These are phyloP conservation scores for Saturnia japonica DNA, from an alignment of 2,888 invertebrate species.

Conservation along the genomic window DNA sequence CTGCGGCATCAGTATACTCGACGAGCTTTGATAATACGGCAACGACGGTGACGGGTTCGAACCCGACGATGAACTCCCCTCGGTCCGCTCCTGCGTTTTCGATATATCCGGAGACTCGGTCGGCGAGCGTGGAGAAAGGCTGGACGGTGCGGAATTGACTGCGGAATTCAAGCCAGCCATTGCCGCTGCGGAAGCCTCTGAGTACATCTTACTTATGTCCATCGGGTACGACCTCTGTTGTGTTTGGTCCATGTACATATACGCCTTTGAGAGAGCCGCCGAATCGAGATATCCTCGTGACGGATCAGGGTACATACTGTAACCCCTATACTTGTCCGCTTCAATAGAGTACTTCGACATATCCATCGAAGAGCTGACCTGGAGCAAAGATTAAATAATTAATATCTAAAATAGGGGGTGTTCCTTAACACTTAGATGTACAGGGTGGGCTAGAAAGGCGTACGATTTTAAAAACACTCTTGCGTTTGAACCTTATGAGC, in stretches of 20 bases:
- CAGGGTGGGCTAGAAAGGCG: no score
- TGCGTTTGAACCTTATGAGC: no score
- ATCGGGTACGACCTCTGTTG: slow-evolving; percentile 81
- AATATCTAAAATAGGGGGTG: neutral
- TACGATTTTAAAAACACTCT: no score
- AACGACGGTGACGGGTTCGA: slow-evolving; percentile 84
- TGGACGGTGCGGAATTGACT: slow-evolving; percentile 71
- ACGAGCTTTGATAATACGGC: slow-evolving; percentile 81
- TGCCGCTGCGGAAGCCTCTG: slow-evolving; percentile 83
- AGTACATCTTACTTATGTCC: slow-evolving; percentile 86
- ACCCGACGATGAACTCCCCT: slow-evolving; percentile 83
- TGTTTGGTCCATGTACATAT: slow-evolving; percentile 88
- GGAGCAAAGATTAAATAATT: slow-evolving; percentile 39
- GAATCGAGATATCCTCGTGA: slow-evolving; percentile 88
- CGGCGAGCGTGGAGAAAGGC: slow-evolving; percentile 70
- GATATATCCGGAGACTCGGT: slow-evolving; percentile 82
- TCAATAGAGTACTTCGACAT: slow-evolving; percentile 90
- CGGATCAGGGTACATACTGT: slow-evolving; percentile 89
- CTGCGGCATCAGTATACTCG: slow-evolving; percentile 85
- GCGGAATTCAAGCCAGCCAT: slow-evolving; percentile 80
- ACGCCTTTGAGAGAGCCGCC: slow-evolving; percentile 87
- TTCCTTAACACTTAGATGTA: no score
- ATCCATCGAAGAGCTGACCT: slow-evolving; percentile 89
- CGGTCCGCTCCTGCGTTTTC: slow-evolving; percentile 75
- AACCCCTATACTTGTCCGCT: slow-evolving; percentile 88